Evolutionary conservation across 2,888 invertebrate genomes (phyloP).

Genomic region (Pseudococcus jackbeardsleyi): DNA sequence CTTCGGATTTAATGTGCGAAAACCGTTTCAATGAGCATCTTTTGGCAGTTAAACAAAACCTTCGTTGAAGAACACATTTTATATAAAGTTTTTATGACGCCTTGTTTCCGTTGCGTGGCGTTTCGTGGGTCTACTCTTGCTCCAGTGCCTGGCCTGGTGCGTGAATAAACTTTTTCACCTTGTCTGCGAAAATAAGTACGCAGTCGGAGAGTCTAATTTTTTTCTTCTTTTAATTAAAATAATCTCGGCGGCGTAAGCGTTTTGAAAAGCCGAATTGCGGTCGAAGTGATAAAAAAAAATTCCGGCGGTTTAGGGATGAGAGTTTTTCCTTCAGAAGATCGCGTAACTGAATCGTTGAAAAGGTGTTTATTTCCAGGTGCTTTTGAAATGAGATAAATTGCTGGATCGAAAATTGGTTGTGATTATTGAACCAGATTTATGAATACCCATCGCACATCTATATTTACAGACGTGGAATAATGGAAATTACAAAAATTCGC

Average conservation of each 20-base stretch:
- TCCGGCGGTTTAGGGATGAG: too few relatives aligned
- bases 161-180: slow-evolving; percentile 26
- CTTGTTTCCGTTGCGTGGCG: slow-evolving; percentile 1
- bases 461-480: too few relatives aligned
- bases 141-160: not conserved
- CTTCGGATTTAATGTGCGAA: slow-evolving; percentile 29
- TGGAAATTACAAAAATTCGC: too few relatives aligned
- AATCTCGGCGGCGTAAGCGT: not conserved
- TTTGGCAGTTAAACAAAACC: slow-evolving; percentile 37
- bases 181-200: slow-evolving; percentile 1
- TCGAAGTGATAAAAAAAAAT: too few relatives aligned
- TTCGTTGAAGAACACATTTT: slow-evolving; percentile 15
- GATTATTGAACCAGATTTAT: too few relatives aligned
- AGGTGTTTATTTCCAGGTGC: too few relatives aligned
- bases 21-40: slow-evolving; percentile 33
- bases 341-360: too few relatives aligned
- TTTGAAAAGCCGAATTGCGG: too few relatives aligned
- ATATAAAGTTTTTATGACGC: slow-evolving; percentile 11
- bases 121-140: not conserved
- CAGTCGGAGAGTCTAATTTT: not conserved
- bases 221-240: not conserved
- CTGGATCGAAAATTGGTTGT: too few relatives aligned
- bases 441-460: too few relatives aligned
- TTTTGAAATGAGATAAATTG: too few relatives aligned
- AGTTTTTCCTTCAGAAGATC: too few relatives aligned